These are phyloP conservation scores for Eucera pruinosa DNA, from an alignment of 2,888 invertebrate species.

Conservation along the genomic window DNA sequence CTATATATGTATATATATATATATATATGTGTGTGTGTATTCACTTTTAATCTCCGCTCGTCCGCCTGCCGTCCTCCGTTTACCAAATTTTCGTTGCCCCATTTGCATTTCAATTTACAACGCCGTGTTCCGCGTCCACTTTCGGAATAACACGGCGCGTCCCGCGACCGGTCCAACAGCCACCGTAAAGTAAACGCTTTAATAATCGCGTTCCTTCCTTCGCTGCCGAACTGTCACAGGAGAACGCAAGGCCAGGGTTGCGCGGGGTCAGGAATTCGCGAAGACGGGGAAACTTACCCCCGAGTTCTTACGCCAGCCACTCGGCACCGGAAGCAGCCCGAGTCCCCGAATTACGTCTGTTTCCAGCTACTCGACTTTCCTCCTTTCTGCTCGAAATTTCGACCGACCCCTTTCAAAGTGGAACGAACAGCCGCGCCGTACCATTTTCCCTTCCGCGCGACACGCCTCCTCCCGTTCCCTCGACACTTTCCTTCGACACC, in stretches of 20 bases:
- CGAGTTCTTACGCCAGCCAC: conserved; percentile 14
- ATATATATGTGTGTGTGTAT: neutral
- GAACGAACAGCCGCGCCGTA: conserved; percentile 60
- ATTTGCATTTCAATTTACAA: conserved; percentile 24
- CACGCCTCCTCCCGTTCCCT: conserved; percentile 22
- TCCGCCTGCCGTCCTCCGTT: no score
- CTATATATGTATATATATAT: no score
- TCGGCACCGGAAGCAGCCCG: conserved; percentile 31
- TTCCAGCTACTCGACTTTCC: conserved; percentile 51
- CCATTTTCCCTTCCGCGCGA: conserved; percentile 44
- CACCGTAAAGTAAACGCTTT: conserved; percentile 27
- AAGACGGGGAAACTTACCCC: conserved; percentile 2
- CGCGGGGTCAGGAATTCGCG: conserved; percentile 14
- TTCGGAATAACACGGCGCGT: conserved; percentile 1
- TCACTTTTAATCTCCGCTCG: conserved; percentile 5
- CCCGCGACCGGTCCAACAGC: neutral
- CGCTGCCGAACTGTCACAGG: no score
- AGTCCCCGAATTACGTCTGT: conserved; percentile 57
- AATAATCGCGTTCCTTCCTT: conserved; percentile 43
- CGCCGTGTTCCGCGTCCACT: neutral
- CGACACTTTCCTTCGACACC: neutral
- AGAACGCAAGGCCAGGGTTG: neutral
- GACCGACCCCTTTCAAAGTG: conserved; percentile 56
- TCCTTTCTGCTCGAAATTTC: conserved; percentile 48
- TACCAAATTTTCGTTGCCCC: neutral